Conservation (phyloP, 2,113 vertebrate species). For the Garra rufa region DNA sequence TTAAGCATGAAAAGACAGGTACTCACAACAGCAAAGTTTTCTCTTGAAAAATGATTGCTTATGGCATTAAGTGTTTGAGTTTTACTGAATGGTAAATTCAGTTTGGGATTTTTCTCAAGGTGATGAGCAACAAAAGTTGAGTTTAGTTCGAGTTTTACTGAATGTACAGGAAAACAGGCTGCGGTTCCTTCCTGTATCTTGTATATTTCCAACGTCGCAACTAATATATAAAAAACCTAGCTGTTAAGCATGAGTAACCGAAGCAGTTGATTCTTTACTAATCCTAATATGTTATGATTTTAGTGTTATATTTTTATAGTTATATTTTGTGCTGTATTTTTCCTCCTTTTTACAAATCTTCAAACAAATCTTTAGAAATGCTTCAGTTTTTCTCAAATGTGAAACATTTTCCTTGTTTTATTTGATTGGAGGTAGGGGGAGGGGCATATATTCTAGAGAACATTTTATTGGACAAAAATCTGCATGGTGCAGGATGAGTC, state of each 20-base stretch:
- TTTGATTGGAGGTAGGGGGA: background rate
- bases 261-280: background rate
- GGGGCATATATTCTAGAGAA: background rate
- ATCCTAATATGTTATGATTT: too few species aligned
- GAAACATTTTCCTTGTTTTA: background rate
- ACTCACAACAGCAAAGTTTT: background rate
- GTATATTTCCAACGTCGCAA: background rate
- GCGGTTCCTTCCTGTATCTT: background rate
- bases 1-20: too few species aligned
- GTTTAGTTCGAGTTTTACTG: background rate
- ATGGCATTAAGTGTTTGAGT: background rate
- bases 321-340: too few species aligned
- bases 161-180: background rate
- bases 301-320: too few species aligned
- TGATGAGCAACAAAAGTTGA: background rate
- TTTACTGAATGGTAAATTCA: background rate
- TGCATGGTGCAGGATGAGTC: background rate
- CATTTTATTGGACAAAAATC: background rate
- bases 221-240: background rate
- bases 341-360: too few species aligned
- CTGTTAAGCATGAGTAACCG: background rate
- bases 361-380: background rate
- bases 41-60: background rate
- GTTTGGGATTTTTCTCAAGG: background rate
- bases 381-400: background rate